Base-by-base conservation (phyloP, 1,140 invertebrate genomes). In the Steinernema khuongi region DNA sequence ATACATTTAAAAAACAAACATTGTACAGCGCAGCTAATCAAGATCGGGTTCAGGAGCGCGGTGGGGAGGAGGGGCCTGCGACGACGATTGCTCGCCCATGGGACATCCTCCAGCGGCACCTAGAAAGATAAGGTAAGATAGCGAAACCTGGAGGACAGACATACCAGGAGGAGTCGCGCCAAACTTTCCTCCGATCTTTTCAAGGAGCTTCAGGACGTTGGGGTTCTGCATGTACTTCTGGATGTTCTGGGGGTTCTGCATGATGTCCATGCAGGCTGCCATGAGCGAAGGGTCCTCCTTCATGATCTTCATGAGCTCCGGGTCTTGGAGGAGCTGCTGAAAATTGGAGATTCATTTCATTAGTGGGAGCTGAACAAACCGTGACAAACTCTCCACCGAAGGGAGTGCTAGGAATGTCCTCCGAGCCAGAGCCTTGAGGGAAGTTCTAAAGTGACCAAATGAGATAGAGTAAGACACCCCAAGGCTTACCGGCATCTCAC, bases 91-190 rank as follows among this genome's bases (percentile, higher is more conserved):
- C n/a, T n/a, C n/a, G n/a, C 44, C 22, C 71, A 70, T 81, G 29
- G 82, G 81, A 69, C 83, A 83, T 32, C 83, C 83, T 28, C 70
- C 70, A 11, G 19, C 18, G 74, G 81, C 7, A 41, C 36, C 36
- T 41, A n/a, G 36, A 41, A 11, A 11, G 36, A 11, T n/a, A n/a
- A n/a, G n/a, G n/a, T 41, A 41, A 41, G 36, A n/a, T 41, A 41
- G 7, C 7, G 26, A 60, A 22, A 14, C 14, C 7, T 14, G 4
- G 26, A 60, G 22, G 4, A 60, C 14, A 2, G 19, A 26, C 50
- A n/a, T 11, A 60, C 11, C 22, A 11, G 11, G 50, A 60, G n/a
- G n/a, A 60, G 14, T 60, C 50, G 36, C 50, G 26, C 50, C 50
- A 26, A 60, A 60, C 11, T 7, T 60, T 11, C 19, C 26, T 7